A percentile compares a stretch with the other conserved stretches of the same genome.
phyloP scores from a whole-genome alignment of 2,113 vertebrate species.

The Lasiurus borealis region DNA sequence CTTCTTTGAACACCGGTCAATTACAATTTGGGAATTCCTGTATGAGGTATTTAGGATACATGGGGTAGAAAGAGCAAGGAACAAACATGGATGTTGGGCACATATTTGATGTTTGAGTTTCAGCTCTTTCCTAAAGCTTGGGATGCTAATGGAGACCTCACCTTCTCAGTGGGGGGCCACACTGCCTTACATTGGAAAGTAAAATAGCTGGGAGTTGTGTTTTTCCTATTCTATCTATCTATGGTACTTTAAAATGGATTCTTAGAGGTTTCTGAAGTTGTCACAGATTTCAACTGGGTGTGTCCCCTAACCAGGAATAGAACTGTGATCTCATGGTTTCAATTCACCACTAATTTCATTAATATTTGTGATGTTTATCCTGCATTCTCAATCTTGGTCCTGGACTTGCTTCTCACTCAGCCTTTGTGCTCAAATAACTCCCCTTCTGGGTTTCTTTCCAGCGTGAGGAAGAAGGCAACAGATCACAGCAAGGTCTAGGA shows the following conservation, averaged over 20 bases:
- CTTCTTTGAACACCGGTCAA: background rate
- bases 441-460: background rate
- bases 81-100: background rate
- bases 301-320: too few species aligned
- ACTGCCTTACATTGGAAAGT: background rate
- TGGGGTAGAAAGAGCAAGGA: background rate
- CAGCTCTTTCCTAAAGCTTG: background rate
- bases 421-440: background rate
- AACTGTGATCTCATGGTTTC: background rate
- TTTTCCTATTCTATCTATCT: background rate
- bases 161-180: background rate
- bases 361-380: background rate
- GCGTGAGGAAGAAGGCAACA: background rate
- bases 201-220: background rate
- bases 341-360: background rate
- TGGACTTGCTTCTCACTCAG: background rate
- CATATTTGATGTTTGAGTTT: background rate
- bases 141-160: background rate
- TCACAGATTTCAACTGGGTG: background rate
- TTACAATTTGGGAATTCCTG: background rate
- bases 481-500: background rate
- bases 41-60: background rate
- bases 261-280: background rate
- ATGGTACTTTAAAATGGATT: background rate
- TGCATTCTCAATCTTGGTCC: background rate